Evolutionary conservation across 2,888 invertebrate species (phyloP).

Genomic region (Agriopis aurantiaria): DNA sequence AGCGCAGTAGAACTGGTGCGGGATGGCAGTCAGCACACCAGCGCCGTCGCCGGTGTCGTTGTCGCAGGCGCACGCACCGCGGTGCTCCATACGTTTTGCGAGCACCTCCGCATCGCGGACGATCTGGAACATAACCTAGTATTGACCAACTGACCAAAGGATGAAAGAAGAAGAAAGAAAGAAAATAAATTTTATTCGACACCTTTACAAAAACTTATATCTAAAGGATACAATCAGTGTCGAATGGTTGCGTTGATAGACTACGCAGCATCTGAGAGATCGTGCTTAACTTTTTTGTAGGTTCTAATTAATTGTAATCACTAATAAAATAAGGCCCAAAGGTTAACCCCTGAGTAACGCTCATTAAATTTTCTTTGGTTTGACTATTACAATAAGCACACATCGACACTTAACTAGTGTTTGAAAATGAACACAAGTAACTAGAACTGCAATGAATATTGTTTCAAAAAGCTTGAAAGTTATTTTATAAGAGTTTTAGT

Average conservation of each 20-base stretch:
- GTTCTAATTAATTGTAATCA: background rate
- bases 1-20: conserved; percentile 96
- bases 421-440: background rate
- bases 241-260: too few species aligned
- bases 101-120: conserved; percentile 97
- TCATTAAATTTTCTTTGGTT: background rate
- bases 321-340: background rate
- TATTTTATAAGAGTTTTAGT: background rate
- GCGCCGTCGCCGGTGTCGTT: conserved; percentile 99
- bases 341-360: background rate
- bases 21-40: conserved; percentile 98
- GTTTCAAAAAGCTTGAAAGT: background rate
- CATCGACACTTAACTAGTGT: background rate
- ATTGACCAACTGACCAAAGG: background rate
- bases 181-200: too few species aligned
- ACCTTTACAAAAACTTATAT: too few species aligned
- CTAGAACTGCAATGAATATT: background rate
- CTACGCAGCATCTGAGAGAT: too few species aligned
- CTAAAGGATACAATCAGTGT: too few species aligned
- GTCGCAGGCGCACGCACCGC: conserved; percentile 99
- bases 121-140: conserved; percentile 87
- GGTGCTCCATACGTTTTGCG: conserved; percentile 99
- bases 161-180: too few species aligned
- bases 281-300: too few species aligned
- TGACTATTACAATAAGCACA: background rate